Evolutionary conservation across 2,888 invertebrate genomes (phyloP), one percentile per base, ranked within the genome.

Genomic region (Phragmatobia fuliginosa): DNA sequence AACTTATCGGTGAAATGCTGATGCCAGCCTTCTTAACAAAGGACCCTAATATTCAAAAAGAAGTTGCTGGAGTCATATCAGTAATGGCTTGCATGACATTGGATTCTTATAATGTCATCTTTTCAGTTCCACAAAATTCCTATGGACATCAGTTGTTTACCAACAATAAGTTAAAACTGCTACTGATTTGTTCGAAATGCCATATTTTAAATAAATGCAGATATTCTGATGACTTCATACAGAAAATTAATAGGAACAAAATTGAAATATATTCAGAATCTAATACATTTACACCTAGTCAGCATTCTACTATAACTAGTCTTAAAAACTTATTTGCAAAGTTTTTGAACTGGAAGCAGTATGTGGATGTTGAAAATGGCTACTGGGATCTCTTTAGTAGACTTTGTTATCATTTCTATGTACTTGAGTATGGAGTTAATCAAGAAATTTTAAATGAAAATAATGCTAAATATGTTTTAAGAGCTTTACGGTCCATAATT

Each of bases 1-100:
- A 92, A 82, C 75, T 94, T 14, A 91, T 95, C 59, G 91, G 91
- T 32, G 94, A 95, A 41, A 83, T 94, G 65, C 79, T 95, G 16
- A 90, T 94, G 85, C 94, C 94, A 70, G 91, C 91, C 2, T 90
- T 94, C 66, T 82, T 92, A 25, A 87, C 87, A 32, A 94, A 92
- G 81, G 84, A 92, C 60, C 49, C 72, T 61, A 83, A 83, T 6
- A 63, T 91, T n/a, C 93, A 94, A 72, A 85, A 80, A 65, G 81
- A 85, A 72, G 78, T 95, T 8, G 75, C 86, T 4, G 70, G 81
- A 71, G 75, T 85, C 5, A 65, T 95, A 67, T 89, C 92, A 59
- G 85, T 83, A 21, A 79, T 95, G 45, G 83, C 86, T 64, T 95
- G 95, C 68, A 89, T 94, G 79, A 87, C 92, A 4, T 82, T 94